Base-by-base conservation (phyloP, 2,888 invertebrate species). In the Lymantria dispar region DNA sequence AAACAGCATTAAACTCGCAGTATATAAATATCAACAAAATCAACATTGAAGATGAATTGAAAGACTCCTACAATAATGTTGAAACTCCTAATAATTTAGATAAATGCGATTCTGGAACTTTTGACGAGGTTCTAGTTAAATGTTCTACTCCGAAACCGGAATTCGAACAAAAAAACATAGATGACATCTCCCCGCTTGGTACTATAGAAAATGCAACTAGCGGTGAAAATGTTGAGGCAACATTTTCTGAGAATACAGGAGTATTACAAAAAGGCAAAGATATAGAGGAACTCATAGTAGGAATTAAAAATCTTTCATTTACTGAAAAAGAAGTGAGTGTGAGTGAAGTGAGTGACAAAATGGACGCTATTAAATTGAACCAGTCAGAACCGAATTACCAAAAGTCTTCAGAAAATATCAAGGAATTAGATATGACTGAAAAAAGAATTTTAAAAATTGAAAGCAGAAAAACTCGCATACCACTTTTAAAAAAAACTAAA, bases 321-420 rank as follows among this genome's bases (percentile, higher is more conserved):
- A 56, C 66, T 22, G 62, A 65, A 42, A 74, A 61, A 59, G 65
- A 13, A 10, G n/a, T n/a, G n/a, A n/a, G n/a, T n/a, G 7, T 14
- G 15, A 14, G 13, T 22, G n/a, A 73, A 36, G 58, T 22, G 79
- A 40, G 15, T 12, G 12, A 78, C 45, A 78, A 70, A 68, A 56
- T 60, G 15, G 78, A 82, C 50, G 70, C 72, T 58, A 60, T 60
- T 3, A 83, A 80, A 63, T 78, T 62, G 3, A 83, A 80, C 62
- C 76, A 69, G 31, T 83, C 86, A 39, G 83, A 85, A 64, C 85
- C 83, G 39, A 82, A 80, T 11, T 82, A 80, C 47, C 75, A 77
- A 33, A 84, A 76, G 33, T 75, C 73, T 37, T 67, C 70, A 31
- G 74, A 67, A 60, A 76, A 80, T 57, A 60, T 75, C 36, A 65